A percentile compares a stretch with the other conserved stretches of the same genome.
phyloP scores from a whole-genome alignment of 2,113 vertebrate species.

The Arvicanthis niloticus region DNA sequence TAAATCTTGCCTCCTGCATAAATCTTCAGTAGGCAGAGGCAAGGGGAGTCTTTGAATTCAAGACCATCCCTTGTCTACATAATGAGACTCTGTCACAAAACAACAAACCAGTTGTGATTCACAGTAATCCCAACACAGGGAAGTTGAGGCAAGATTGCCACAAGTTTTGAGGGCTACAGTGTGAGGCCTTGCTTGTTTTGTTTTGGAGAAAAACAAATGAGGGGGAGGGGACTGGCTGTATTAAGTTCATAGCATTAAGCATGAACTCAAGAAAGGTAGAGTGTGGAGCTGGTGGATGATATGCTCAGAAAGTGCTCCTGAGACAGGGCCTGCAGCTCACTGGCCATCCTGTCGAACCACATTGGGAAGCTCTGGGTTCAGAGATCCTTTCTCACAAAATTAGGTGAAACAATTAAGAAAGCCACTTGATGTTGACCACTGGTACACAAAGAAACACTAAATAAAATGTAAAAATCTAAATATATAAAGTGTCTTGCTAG shows the following conservation, averaged over 20 bases:
- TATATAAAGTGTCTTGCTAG: background rate
- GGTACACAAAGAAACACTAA: background rate
- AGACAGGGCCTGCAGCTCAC: background rate
- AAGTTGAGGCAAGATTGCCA: background rate
- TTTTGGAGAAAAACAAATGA: background rate
- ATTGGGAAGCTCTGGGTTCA: background rate
- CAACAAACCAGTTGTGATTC: background rate
- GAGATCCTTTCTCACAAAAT: background rate
- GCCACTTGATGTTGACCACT: background rate
- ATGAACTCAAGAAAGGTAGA: background rate
- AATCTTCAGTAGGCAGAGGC: background rate
- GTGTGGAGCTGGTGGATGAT: fast-evolving
- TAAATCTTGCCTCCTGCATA: background rate
- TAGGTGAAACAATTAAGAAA: background rate
- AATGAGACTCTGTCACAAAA: background rate
- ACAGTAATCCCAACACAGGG: background rate
- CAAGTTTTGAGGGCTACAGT: background rate
- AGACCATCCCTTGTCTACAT: background rate
- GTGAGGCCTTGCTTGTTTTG: background rate
- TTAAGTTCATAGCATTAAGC: background rate
- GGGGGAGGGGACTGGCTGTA: too few relatives aligned
- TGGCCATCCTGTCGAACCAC: background rate
- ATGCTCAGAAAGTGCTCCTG: background rate
- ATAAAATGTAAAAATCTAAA: background rate
- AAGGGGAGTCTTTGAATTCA: background rate